Base-by-base conservation (phyloP, 2,888 invertebrate genomes). In the Anoplius nigerrimus region DNA sequence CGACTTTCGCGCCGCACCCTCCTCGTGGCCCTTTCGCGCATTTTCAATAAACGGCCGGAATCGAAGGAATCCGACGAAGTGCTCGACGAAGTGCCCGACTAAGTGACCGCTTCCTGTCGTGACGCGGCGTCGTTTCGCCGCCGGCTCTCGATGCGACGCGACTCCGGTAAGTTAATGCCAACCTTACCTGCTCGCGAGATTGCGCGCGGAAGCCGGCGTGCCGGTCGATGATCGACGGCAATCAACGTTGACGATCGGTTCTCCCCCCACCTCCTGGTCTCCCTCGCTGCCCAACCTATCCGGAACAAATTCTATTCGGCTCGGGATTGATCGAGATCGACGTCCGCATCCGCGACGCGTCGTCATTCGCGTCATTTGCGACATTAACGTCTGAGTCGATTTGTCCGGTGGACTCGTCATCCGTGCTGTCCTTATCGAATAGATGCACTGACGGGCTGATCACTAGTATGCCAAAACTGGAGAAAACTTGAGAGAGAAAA, bases 71-170 rank as follows among this genome's bases (percentile, higher is more conserved):
- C 20, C 3, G 48, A 5, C 48, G 18, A 20, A 8, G 43, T 8
- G 8, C 8, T 43, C 8, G 8, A 6, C 48, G 54, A 15, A 43
- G 16, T 46, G 53, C 48, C 45, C 18, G 5, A 61, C 51, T 61
- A 64, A 63, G 34, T 65, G 62, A 66, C 62, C 64, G 63, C 72
- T 62, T 72, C 66, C 63, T 66, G 63, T 58, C 66, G 67, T 62
- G 67, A 56, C 55, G 62, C 42, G 34, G 54, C 52, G 42, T 51
- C 51, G 13, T 74, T 57, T 63, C 54, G 46, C 57, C 13, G 15
- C n/a, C 21, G 24, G 34, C 34, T 66, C 4, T 21, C 34, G 34
- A 34, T 34, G 34, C 57, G 67, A 52, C 45, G 42, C 20, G n/a
- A n/a, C 42, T 20, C 52, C 16, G 48, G 27, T 68, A 72, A 64